Evolutionary conservation across 2,888 invertebrate species (phyloP).

Genomic region (Scaptomyza caliginosa): DNA sequence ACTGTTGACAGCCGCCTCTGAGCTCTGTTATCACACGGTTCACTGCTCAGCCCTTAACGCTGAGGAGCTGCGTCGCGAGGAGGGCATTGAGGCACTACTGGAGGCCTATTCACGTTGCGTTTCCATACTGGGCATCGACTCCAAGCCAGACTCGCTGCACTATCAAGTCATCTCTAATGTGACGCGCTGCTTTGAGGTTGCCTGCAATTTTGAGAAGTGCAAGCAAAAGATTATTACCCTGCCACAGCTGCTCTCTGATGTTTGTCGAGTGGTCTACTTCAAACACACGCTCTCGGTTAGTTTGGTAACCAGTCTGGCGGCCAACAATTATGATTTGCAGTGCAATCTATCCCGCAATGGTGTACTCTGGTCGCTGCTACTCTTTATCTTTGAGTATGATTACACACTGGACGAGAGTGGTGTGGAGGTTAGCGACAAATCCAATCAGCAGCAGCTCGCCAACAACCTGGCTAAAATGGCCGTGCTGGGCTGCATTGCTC

Average conservation of each 20-base stretch:
- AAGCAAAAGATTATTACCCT: constrained; percentile 93
- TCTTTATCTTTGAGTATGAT: constrained; percentile 97
- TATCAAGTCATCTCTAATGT: constrained; percentile 97
- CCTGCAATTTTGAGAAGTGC: constrained; percentile 96
- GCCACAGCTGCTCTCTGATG: constrained; percentile 93
- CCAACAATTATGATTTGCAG: constrained; percentile 92
- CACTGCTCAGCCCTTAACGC: constrained; percentile 98
- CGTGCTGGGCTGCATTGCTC: constrained; percentile 91
- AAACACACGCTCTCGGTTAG: constrained; percentile 96
- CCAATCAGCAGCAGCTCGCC: constrained; percentile 96
- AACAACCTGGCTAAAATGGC: constrained; percentile 96
- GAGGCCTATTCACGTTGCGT: constrained; percentile 98
- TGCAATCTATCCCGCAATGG: constrained; percentile 93
- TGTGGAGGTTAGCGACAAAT: constrained; percentile 92
- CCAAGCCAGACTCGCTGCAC: constrained; percentile 90
- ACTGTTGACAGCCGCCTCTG: constrained; percentile 95
- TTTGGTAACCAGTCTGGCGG: constrained; percentile 93
- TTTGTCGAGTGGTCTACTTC: constrained; percentile 93
- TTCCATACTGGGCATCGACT: constrained; percentile 92
- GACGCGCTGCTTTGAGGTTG: constrained; percentile 96
- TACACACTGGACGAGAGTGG: constrained; percentile 99
- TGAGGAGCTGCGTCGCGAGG: constrained; percentile 97
- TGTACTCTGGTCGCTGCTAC: constrained; percentile 95
- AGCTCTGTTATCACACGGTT: constrained; percentile 98
- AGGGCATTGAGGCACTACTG: constrained; percentile 93